Conservation (phyloP, 2,797 vertebrate genomes). For the Sebastes cheni region DNA sequence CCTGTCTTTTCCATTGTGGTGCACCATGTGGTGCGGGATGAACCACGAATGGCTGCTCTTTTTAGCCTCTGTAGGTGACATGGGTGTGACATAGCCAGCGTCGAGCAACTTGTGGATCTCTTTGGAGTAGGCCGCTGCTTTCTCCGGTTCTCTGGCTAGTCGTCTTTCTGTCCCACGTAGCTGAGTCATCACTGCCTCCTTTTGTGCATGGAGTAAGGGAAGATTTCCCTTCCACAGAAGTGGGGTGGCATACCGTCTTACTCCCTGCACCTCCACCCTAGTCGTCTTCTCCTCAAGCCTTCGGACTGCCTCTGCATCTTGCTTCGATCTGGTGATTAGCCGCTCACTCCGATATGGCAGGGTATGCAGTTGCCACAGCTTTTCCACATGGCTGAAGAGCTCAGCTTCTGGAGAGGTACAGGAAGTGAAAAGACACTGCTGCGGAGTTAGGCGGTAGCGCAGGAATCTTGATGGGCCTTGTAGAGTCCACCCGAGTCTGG, state of each 20-base stretch:
- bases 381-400: slow-evolving; percentile 5
- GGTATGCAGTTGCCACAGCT: slow-evolving; percentile 4
- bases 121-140: neutral
- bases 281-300: slow-evolving; percentile 14
- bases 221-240: slow-evolving; percentile 6
- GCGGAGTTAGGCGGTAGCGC: neutral
- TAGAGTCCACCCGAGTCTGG: neutral
- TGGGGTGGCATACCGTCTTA: neutral
- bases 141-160: neutral
- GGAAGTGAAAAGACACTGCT: slow-evolving; percentile 12
- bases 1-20: too few species aligned
- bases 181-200: slow-evolving; percentile 3
- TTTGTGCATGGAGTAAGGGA: neutral
- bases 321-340: neutral
- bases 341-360: neutral
- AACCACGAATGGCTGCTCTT: neutral
- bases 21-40: too few species aligned
- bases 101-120: slow-evolving; percentile 17
- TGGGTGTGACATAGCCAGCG: neutral
- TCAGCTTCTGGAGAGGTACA: neutral
- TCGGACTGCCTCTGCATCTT: slow-evolving; percentile 1
- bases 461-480: slow-evolving; percentile 4
- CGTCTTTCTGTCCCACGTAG: slow-evolving; percentile 15
- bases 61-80: neutral
- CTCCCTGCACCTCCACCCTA: neutral